Percentiles rank a stretch among this genome's conserved stretches.
phyloP scores from a whole-genome alignment of 2,113 vertebrate genomes.

The Hippocampus abdominalis region DNA sequence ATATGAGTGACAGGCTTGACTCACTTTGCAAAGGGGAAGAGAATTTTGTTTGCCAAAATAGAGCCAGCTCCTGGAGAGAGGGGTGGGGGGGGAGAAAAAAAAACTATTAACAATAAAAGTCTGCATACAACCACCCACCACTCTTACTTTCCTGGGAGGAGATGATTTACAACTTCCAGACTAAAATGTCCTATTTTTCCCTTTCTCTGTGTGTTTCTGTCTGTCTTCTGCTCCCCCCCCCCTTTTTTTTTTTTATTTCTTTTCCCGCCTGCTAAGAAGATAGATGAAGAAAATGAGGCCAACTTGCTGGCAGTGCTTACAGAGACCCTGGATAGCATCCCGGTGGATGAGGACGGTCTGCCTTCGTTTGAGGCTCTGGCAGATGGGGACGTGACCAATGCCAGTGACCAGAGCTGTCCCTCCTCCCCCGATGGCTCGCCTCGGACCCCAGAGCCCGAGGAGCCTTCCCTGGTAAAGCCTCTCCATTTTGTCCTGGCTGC shows the following conservation, averaged over 20 bases:
- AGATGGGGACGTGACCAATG: conserved; percentile 97
- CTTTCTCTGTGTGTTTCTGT: conserved; percentile 42
- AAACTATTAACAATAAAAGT: conserved; percentile 48
- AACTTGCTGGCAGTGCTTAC: conserved; percentile 99
- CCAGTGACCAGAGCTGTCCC: conserved; percentile 91
- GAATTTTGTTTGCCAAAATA: conserved; percentile 62
- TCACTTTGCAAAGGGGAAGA: conserved; percentile 60
- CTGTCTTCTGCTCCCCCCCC: conserved; percentile 37
- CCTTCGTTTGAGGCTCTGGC: conserved; percentile 98
- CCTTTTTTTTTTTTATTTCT: conserved; percentile 19
- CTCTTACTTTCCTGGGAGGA: conserved; percentile 33
- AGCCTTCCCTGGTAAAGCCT: conserved; percentile 95
- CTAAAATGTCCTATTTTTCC: conserved; percentile 71
- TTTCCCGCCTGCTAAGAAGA: conserved; percentile 81
- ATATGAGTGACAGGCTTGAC: conserved; percentile 75
- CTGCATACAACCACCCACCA: conserved; percentile 40
- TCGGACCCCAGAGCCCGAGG: conserved; percentile 90
- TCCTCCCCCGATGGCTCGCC: conserved; percentile 89
- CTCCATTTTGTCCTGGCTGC: not conserved
- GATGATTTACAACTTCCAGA: conserved; percentile 53
- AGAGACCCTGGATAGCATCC: conserved; percentile 98
- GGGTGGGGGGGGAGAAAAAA: conserved; percentile 6
- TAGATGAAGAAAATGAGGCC: conserved; percentile 99
- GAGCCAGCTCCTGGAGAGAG: conserved; percentile 42
- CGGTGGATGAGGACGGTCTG: conserved; percentile 98